These are phyloP conservation scores for Tetragnatha montana DNA, from an alignment of 2,888 invertebrate genomes.

Conservation along the genomic window DNA sequence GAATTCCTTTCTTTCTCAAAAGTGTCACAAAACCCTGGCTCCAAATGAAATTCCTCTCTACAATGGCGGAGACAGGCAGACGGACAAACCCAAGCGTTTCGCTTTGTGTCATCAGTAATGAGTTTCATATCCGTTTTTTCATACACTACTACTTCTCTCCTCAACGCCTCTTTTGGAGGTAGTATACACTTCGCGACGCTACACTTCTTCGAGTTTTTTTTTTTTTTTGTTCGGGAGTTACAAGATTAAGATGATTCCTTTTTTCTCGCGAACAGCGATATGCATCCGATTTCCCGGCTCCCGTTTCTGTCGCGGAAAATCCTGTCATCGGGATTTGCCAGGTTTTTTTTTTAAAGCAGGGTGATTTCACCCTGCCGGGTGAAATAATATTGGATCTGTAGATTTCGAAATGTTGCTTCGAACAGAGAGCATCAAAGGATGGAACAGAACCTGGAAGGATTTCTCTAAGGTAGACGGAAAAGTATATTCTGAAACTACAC, in stretches of 20 bases:
- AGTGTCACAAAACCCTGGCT: conserved; percentile 42
- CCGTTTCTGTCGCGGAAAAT: neutral
- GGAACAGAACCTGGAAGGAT: neutral
- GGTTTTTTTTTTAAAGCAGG: neutral
- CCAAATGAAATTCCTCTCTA: conserved; percentile 49
- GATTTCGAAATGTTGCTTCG: neutral
- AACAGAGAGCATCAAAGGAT: neutral
- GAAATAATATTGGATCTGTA: neutral
- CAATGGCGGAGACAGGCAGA: conserved; percentile 3
- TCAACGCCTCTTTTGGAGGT: neutral
- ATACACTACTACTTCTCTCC: neutral
- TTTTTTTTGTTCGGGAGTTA: neutral
- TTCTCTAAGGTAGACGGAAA: too few species aligned
- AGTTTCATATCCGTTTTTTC: neutral
- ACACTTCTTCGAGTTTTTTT: neutral
- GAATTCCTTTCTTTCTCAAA: conserved; percentile 19
- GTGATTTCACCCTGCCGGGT: neutral
- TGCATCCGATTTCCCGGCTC: neutral
- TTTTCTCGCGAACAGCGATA: neutral
- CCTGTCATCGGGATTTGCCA: neutral
- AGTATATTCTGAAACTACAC: too few species aligned
- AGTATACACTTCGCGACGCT: neutral
- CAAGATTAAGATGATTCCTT: neutral
- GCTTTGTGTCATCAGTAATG: neutral
- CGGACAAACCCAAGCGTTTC: neutral